Conservation (phyloP, 2,888 invertebrate genomes). For the Chymomyza procnemis region DNA sequence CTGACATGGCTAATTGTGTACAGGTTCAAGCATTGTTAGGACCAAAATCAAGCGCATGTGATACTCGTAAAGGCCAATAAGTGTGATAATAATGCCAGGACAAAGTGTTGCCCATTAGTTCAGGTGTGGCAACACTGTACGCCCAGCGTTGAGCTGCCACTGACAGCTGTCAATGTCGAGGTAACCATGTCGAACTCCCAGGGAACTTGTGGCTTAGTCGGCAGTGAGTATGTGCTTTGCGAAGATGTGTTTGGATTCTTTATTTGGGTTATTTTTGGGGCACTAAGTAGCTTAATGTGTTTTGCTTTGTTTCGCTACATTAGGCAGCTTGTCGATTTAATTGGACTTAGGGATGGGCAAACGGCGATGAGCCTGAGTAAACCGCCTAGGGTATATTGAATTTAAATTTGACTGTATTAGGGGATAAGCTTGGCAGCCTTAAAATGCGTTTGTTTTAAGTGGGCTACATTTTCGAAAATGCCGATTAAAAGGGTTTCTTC, state of each 20-base stretch:
- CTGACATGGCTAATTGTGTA: neutral
- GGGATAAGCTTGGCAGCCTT: neutral
- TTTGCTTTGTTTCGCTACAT: conserved; percentile 38
- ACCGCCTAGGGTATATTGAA: neutral
- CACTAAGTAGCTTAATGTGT: conserved; percentile 13
- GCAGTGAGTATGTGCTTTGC: neutral
- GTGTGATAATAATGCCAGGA: conserved; percentile 28
- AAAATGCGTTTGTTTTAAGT: neutral
- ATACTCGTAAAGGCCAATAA: conserved; percentile 1
- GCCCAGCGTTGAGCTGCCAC: conserved; percentile 9
- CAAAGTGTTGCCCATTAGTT: conserved; percentile 26
- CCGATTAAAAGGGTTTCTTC: too few species aligned
- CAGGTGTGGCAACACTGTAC: conserved; percentile 29
- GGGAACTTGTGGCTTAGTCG: neutral
- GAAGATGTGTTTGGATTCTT: neutral
- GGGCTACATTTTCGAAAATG: too few species aligned
- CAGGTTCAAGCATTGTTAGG: neutral
- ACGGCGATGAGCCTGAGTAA: neutral
- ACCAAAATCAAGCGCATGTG: neutral
- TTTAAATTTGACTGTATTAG: neutral
- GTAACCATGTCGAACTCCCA: neutral
- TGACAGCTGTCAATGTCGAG: conserved; percentile 5
- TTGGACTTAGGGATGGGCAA: conserved; percentile 32
- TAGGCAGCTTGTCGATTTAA: conserved; percentile 57
- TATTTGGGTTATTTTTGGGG: neutral